Evolutionary conservation across 2,797 vertebrate species (phyloP).

Genomic region (Podargus strigoides): DNA sequence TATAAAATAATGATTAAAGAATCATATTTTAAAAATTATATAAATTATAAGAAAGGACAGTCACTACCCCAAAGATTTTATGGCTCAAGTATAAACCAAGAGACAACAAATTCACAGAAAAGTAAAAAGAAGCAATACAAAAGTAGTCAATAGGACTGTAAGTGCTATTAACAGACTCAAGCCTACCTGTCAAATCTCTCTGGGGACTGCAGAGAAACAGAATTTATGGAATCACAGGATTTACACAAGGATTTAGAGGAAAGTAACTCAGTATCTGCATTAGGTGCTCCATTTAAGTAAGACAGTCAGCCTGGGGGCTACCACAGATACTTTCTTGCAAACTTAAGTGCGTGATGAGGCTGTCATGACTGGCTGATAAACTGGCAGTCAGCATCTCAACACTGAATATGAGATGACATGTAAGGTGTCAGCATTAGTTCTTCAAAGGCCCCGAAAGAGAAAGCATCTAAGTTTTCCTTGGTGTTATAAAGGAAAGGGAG

Average conservation of each 20-base stretch:
- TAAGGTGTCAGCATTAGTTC: not conserved
- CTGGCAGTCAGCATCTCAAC: not conserved
- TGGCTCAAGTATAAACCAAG: not conserved
- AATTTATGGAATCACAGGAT: not conserved
- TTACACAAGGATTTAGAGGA: not conserved
- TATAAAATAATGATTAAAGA: not conserved
- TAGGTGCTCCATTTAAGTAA: not conserved
- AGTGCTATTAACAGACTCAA: not conserved
- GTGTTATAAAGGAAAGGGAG: not conserved
- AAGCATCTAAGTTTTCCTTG: not conserved
- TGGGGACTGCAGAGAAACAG: not conserved
- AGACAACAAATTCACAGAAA: not conserved
- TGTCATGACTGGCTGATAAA: conserved; percentile 3
- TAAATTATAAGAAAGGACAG: not conserved
- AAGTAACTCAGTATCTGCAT: not conserved
- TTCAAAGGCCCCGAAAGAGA: not conserved
- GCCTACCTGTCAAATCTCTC: not conserved
- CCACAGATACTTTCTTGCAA: not conserved
- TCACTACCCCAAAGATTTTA: not conserved
- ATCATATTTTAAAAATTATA: not conserved
- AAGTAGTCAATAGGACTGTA: not conserved
- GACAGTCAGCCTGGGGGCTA: not conserved
- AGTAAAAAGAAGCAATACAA: not conserved
- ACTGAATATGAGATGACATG: not conserved
- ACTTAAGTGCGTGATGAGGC: not conserved